phyloP scores from a whole-genome alignment of 2,113 vertebrate genomes.

The Notechis scutatus region DNA sequence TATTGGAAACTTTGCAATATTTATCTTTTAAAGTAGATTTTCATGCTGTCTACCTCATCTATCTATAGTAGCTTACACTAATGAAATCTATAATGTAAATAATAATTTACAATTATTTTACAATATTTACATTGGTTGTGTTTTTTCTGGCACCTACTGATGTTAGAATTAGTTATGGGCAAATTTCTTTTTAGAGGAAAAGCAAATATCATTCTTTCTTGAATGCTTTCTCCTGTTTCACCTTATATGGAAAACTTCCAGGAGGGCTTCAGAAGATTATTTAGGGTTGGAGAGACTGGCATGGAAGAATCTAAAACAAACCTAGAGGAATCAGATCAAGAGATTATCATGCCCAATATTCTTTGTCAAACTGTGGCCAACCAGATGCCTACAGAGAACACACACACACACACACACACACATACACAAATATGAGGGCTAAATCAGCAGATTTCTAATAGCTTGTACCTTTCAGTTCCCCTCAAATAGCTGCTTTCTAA shows the following conservation, averaged over 20 bases:
- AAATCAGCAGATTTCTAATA: background rate
- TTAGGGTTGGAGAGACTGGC: background rate
- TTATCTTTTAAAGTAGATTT: background rate
- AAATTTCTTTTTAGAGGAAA: background rate
- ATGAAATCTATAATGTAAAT: background rate
- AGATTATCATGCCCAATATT: background rate
- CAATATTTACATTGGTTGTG: background rate
- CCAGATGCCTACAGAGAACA: background rate
- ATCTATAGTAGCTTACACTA: background rate
- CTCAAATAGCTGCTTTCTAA: background rate
- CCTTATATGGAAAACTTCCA: background rate
- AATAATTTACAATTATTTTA: background rate
- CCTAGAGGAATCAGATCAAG: background rate
- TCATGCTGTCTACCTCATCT: background rate
- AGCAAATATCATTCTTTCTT: background rate
- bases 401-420: too few relatives aligned
- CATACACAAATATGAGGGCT: background rate
- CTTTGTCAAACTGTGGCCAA: background rate
- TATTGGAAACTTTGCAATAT: background rate
- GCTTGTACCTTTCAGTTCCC: background rate
- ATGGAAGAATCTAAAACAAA: background rate
- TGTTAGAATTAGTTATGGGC: background rate
- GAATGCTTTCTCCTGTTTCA: background rate
- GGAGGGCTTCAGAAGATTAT: background rate
- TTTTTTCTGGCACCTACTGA: background rate